These are phyloP conservation scores for Nylanderia fulva DNA, from an alignment of 1,140 invertebrate genomes.

Conservation along the genomic window DNA sequence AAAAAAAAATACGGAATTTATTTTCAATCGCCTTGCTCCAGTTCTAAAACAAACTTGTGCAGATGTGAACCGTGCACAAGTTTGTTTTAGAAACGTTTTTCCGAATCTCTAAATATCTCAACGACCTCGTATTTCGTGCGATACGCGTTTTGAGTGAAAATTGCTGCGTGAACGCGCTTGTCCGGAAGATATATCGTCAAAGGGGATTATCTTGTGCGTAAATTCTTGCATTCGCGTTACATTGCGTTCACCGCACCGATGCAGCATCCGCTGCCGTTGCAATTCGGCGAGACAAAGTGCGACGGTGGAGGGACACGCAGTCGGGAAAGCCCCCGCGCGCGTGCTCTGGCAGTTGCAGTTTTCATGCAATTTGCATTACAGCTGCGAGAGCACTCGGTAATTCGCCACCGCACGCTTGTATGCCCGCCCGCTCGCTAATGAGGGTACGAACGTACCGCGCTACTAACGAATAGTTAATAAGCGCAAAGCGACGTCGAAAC, in stretches of 20 bases:
- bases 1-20: neutral
- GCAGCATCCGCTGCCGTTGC: neutral
- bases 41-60: neutral
- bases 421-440: conserved; percentile 68
- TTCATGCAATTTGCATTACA: conserved; percentile 76
- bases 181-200: conserved; percentile 57
- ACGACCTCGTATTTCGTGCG: conserved; percentile 21
- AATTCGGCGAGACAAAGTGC: conserved; percentile 45
- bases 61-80: neutral
- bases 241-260: neutral
- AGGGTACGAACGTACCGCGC: conserved; percentile 67
- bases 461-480: conserved; percentile 77
- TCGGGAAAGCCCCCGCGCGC: conserved; percentile 52
- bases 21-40: neutral
- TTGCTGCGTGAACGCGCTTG: conserved; percentile 25
- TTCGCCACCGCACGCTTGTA: conserved; percentile 68
- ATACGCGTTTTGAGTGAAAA: conserved; percentile 11
- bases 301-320: neutral
- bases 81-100: too few species aligned
- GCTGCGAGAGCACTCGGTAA: conserved; percentile 69
- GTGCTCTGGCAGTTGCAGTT: conserved; percentile 65
- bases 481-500: conserved; percentile 69
- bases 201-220: conserved; percentile 60
- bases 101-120: conserved; percentile 38
- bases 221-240: conserved; percentile 40